Evolutionary conservation across 2,797 vertebrate genomes (phyloP).

Genomic region (Mionectes olivaceus): DNA sequence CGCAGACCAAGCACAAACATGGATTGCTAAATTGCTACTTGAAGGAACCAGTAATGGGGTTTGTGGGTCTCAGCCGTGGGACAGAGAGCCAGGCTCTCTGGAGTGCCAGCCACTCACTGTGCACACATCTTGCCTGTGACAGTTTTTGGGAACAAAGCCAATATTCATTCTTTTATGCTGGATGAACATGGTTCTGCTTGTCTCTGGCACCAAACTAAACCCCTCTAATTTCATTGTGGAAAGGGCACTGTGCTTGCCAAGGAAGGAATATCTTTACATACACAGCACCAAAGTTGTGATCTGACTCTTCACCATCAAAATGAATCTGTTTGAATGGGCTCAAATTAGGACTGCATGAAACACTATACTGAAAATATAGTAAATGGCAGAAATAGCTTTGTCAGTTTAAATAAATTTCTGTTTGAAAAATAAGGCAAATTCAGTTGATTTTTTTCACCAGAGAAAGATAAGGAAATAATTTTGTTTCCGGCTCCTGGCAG

Average conservation of each 20-base stretch:
- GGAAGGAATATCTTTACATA: background rate
- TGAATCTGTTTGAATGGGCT: background rate
- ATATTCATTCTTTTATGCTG: background rate
- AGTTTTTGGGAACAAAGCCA: background rate
- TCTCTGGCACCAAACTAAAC: background rate
- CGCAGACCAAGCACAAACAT: background rate
- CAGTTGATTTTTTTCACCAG: background rate
- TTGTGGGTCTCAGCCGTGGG: background rate
- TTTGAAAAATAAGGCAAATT: background rate
- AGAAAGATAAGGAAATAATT: background rate
- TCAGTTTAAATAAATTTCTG: background rate
- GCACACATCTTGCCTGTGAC: no score
- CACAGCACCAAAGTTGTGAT: background rate
- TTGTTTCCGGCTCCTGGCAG: background rate
- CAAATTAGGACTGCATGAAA: background rate
- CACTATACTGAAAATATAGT: background rate
- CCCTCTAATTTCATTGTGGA: background rate
- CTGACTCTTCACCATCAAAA: background rate
- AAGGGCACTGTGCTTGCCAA: background rate
- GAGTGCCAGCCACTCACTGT: fast-evolving
- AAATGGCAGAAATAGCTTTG: background rate
- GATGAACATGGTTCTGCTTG: background rate
- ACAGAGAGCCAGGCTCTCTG: background rate
- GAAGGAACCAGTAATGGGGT: background rate
- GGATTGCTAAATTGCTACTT: background rate